phyloP scores from a whole-genome alignment of 1,140 invertebrate species.

The Luehdorfia chinensis region DNA sequence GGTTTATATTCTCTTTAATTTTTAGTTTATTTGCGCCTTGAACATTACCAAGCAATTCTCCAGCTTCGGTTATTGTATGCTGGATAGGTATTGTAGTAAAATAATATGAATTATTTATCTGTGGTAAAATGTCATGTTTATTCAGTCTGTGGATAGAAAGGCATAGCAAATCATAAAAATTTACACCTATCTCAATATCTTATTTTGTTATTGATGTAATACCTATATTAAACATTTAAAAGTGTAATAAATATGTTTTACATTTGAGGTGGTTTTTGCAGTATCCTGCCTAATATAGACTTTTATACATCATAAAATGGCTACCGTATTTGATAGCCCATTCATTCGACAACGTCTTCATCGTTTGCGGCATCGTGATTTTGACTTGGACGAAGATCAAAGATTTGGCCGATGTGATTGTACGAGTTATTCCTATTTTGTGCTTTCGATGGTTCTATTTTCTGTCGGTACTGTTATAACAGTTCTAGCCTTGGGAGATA shows the following conservation, averaged over 20 bases:
- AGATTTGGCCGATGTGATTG: slow-evolving; percentile 81
- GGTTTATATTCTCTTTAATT: too few species aligned
- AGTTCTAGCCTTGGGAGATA: slow-evolving; percentile 79
- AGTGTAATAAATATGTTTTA: slow-evolving; percentile 16
- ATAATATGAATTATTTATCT: too few species aligned
- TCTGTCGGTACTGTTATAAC: slow-evolving; percentile 82
- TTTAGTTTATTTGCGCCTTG: too few species aligned
- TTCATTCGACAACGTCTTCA: slow-evolving; percentile 79
- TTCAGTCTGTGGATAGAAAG: slow-evolving; percentile 6
- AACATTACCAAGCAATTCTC: too few species aligned
- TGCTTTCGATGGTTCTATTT: slow-evolving; percentile 80
- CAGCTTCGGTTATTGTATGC: too few species aligned
- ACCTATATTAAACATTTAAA: slow-evolving; percentile 1
- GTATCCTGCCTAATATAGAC: slow-evolving; percentile 11
- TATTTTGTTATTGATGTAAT: slow-evolving; percentile 3
- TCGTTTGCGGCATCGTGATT: slow-evolving; percentile 78
- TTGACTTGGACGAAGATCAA: slow-evolving; percentile 78
- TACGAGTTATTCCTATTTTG: slow-evolving; percentile 82
- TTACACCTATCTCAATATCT: background rate
- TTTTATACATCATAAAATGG: slow-evolving; percentile 65
- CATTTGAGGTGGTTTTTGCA: slow-evolving; percentile 15
- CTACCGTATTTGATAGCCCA: slow-evolving; percentile 80
- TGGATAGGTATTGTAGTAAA: too few species aligned
- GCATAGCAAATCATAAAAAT: slow-evolving; percentile 10
- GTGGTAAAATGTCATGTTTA: too few species aligned